Base-by-base conservation (phyloP, 2,888 invertebrate genomes). In the Calephelis perditalis region DNA sequence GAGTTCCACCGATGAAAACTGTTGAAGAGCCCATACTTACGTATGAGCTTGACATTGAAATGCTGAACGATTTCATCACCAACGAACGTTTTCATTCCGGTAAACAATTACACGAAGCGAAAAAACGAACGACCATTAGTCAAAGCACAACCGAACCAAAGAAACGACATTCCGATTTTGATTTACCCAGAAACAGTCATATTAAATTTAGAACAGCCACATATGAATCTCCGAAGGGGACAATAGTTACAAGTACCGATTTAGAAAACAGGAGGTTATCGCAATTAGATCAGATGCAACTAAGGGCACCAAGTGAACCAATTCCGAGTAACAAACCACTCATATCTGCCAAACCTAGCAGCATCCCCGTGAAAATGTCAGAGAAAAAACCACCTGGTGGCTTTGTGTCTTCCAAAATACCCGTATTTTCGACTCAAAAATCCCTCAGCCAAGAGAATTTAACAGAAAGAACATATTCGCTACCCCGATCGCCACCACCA, bases 201-300 rank as follows among this genome's bases (percentile, higher is more conserved):
- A 93, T 93, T 67, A 90, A 92, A 73, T 93, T 93, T 78, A 89
- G 92, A 26, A 93, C 93, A 40, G 92, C 93, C 0, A 93, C 93
- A 10, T 93, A 93, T 72, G 93, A 93, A 84, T 86, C 91, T 68
- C 89, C 91, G 5, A 86, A 91, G 66, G 91, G 91, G 66, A 89
- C 91, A 0, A 92, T 92, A 54, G 90, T 90, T 1, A 87, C 88
- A 0, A 89, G 91, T 70, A 90, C 91, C n/a, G 90, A 89, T 66
- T 55, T 91, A 56, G 90, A 91, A 65, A 92, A 92, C 71, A 86
- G 93, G 68, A 84, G 93, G 67, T 74, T 92, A 26, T 92, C 93
- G 10, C 92, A 93, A 70, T 68, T 89, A 12, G 90, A 92, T 77
- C 90, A 90, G 65, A 75, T 84, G 72, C 81, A 88, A 60, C 61